phyloP scores from a whole-genome alignment of 2,113 vertebrate species.

The Ceyx cyanopectus region DNA sequence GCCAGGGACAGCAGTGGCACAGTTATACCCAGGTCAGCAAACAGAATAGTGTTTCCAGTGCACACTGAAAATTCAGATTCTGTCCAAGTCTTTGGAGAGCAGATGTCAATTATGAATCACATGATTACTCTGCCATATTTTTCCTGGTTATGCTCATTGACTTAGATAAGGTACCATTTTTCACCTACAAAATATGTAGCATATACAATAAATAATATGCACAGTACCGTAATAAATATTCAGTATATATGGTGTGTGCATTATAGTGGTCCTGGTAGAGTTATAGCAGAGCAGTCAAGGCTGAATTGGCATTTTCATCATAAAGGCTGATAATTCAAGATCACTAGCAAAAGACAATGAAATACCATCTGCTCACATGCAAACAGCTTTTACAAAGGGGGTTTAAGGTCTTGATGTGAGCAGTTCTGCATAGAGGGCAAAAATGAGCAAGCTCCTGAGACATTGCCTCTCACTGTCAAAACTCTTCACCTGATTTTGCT shows the following conservation, averaged over 20 bases:
- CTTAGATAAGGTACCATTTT: conserved; percentile 70
- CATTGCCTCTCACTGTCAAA: background rate
- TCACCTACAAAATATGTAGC: conserved; percentile 65
- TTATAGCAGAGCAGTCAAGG: conserved; percentile 63
- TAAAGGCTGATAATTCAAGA: conserved; percentile 59
- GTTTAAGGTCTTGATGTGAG: conserved; percentile 62
- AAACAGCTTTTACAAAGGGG: conserved; percentile 66
- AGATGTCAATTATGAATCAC: conserved; percentile 66
- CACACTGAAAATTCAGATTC: conserved; percentile 48
- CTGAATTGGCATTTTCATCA: conserved; percentile 64
- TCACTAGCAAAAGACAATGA: conserved; percentile 59
- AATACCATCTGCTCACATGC: conserved; percentile 62
- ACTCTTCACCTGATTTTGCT: background rate
- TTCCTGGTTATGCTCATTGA: conserved; percentile 62
- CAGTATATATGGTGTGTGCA: conserved; percentile 41
- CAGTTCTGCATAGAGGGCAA: conserved; percentile 45
- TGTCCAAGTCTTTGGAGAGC: conserved; percentile 51
- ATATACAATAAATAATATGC: conserved; percentile 67
- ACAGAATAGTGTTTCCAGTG: background rate
- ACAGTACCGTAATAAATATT: conserved; percentile 61
- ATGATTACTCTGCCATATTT: conserved; percentile 59
- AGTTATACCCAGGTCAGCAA: background rate
- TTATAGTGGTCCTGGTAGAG: conserved; percentile 38
- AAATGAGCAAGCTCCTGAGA: conserved; percentile 21
- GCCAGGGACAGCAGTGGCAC: background rate